A percentile compares a stretch with the other conserved stretches of the same genome.
Conservation (phyloP, 2,888 invertebrate species). For the Aromia moschata region DNA sequence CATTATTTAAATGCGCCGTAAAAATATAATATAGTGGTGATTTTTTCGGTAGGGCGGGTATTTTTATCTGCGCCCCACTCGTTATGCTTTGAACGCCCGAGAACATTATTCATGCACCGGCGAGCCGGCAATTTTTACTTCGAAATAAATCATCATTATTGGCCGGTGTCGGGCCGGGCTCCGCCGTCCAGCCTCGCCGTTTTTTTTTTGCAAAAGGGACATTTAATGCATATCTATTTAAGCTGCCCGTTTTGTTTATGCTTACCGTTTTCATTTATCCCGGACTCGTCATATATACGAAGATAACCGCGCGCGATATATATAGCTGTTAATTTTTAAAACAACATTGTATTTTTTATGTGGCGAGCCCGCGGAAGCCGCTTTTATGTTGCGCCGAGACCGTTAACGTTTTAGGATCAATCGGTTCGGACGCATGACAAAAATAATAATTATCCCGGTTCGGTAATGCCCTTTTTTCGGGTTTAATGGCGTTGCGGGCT, state of each 20-base stretch:
- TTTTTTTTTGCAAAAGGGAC: slow-evolving; percentile 40
- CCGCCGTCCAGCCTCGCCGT: slow-evolving; percentile 34
- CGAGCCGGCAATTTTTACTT: slow-evolving; percentile 67
- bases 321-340: slow-evolving; percentile 37
- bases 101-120: slow-evolving; percentile 67
- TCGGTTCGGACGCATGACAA: not conserved
- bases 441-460: not conserved
- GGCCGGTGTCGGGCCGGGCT: slow-evolving; percentile 58
- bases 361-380: too few relatives aligned
- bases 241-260: slow-evolving; percentile 57
- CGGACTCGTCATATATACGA: slow-evolving; percentile 49
- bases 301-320: slow-evolving; percentile 46
- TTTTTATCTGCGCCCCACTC: slow-evolving; percentile 59
- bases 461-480: too few relatives aligned
- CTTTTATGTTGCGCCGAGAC: not conserved
- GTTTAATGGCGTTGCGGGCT: too few relatives aligned
- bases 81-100: slow-evolving; percentile 62
- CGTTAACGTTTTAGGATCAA: slow-evolving; percentile 3
- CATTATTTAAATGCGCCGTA: slow-evolving; percentile 57
- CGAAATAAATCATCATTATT: slow-evolving; percentile 71
- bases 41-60: slow-evolving; percentile 52
- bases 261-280: slow-evolving; percentile 56
- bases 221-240: slow-evolving; percentile 39
- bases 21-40: slow-evolving; percentile 61
- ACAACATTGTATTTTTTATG: slow-evolving; percentile 27